A percentile compares a stretch with the other conserved stretches of the same genome.
These are phyloP conservation scores for Timema podura DNA, from an alignment of 2,888 invertebrate species.

Conservation along the genomic window DNA sequence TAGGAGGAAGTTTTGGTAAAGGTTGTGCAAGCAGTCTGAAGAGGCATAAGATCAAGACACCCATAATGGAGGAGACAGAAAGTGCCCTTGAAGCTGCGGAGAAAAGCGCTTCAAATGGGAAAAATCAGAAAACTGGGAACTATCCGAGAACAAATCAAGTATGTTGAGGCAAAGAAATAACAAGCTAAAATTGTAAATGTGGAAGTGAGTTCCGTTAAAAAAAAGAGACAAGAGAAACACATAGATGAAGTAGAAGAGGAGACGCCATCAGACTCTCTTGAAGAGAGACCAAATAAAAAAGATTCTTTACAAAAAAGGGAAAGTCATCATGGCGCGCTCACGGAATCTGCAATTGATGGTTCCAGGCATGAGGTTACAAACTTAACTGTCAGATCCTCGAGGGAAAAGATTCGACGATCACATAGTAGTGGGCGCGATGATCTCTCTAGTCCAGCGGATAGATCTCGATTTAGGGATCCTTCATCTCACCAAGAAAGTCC, in stretches of 20 bases:
- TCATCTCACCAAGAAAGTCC: no score
- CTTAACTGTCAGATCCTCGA: no score
- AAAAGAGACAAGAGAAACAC: not conserved
- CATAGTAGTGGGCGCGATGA: no score
- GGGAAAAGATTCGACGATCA: no score
- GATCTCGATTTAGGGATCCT: no score
- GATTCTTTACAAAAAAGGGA: no score
- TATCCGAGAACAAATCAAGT: conserved; percentile 31
- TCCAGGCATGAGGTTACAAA: no score
- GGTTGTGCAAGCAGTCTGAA: conserved; percentile 4
- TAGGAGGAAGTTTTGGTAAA: not conserved
- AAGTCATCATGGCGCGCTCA: no score
- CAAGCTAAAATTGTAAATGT: conserved; percentile 20
- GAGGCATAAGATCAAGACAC: conserved; percentile 38
- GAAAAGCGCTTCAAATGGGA: conserved; percentile 21
- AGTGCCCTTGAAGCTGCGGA: conserved; percentile 32
- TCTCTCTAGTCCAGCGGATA: no score
- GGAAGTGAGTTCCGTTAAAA: conserved; percentile 4
- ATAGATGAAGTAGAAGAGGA: conserved; percentile 20
- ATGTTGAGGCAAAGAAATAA: conserved; percentile 27
- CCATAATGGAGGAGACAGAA: conserved; percentile 40
- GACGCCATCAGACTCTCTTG: conserved; percentile 21
- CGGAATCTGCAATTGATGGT: no score
- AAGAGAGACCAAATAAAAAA: conserved; percentile 11
- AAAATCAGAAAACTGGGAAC: not conserved